Conservation (phyloP, 2,888 invertebrate species). For the Drosophila ochracea region DNA sequence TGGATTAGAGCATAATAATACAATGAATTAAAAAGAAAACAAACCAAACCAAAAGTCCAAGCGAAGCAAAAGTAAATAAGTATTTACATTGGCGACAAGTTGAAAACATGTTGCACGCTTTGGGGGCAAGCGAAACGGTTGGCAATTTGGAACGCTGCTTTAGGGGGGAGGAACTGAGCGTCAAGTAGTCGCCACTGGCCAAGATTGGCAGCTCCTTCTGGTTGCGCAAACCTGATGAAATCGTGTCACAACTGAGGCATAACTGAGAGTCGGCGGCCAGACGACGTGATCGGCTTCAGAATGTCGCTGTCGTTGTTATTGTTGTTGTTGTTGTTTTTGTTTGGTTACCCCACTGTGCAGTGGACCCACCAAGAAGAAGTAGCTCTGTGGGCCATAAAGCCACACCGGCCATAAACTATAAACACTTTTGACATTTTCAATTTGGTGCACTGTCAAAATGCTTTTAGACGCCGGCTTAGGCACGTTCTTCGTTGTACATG, state of each 20-base stretch:
- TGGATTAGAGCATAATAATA: slow-evolving; percentile 2
- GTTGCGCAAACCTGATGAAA: slow-evolving; percentile 63
- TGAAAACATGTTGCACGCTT: slow-evolving; percentile 63
- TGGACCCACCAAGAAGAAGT: slow-evolving; percentile 67
- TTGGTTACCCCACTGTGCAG: slow-evolving; percentile 11
- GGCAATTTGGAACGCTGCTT: slow-evolving; percentile 65
- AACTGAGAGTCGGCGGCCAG: slow-evolving; percentile 49
- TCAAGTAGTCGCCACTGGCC: slow-evolving; percentile 66
- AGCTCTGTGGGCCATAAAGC: slow-evolving; percentile 52
- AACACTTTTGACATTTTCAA: slow-evolving; percentile 81
- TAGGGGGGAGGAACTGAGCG: slow-evolving; percentile 42
- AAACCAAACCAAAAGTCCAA: slow-evolving; percentile 6
- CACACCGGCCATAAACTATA: slow-evolving; percentile 66
- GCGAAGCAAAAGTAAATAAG: slow-evolving; percentile 10
- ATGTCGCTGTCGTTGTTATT: slow-evolving; percentile 40
- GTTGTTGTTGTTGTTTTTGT: background rate
- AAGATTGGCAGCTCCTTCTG: slow-evolving; percentile 8
- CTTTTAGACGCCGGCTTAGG: slow-evolving; percentile 66
- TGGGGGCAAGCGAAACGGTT: slow-evolving; percentile 57
- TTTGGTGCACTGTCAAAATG: slow-evolving; percentile 79
- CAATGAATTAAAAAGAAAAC: background rate
- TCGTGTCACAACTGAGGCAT: slow-evolving; percentile 76
- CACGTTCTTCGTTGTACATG: slow-evolving; percentile 18
- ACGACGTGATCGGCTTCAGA: slow-evolving; percentile 74
- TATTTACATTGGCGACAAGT: slow-evolving; percentile 19